Base-by-base conservation (phyloP, 2,888 invertebrate genomes). In the Heteropelma amictum region DNA sequence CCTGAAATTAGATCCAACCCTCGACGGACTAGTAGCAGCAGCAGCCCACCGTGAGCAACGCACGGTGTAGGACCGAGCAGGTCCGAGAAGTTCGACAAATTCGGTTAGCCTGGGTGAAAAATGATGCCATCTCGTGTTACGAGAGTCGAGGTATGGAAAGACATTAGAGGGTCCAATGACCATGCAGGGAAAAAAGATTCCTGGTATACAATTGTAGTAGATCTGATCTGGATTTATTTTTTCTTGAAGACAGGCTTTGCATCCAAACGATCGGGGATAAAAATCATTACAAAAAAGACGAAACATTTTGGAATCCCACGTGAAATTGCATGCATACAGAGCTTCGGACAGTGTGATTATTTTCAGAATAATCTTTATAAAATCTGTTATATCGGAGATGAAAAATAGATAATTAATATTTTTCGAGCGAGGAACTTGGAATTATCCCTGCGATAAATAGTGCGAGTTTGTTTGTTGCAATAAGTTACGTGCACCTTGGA, bases 1-100 rank as follows among this genome's bases (percentile, higher is more conserved):
- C 86, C 83, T 82, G 85, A 87, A 88, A 88, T 88, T 88, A 88
- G 88, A 88, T 88, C 78, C 84, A 83, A 83, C 86, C 85, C 85
- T 83, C 85, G 81, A 72, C 71, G 76, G 75, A 61, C 54, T 28
- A 19, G 61, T 47, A 56, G 74, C 49, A 40, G 61, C 2, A 47
- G 38, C 40, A 49, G 58, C 54, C 38, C 30, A 23, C 49, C 33
- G 58, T 51, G 26, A 28, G 63, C 45, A 49, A 33, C 71, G 28
- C 26, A n/a, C n/a, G n/a, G n/a, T 47, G 19, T 56, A 79, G 80
- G 81, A 80, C 64, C 80, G 81, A 81, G 80, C 38, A 79, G 80
- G 83, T 86, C 85, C 86, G 83, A 84, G 85, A 61, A 71, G 80
- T 85, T 86, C 84, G 88, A 88, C 88, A 88, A 88, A 88, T 88